phyloP scores from a whole-genome alignment of 2,113 vertebrate species.

The Eurystomus gularis region DNA sequence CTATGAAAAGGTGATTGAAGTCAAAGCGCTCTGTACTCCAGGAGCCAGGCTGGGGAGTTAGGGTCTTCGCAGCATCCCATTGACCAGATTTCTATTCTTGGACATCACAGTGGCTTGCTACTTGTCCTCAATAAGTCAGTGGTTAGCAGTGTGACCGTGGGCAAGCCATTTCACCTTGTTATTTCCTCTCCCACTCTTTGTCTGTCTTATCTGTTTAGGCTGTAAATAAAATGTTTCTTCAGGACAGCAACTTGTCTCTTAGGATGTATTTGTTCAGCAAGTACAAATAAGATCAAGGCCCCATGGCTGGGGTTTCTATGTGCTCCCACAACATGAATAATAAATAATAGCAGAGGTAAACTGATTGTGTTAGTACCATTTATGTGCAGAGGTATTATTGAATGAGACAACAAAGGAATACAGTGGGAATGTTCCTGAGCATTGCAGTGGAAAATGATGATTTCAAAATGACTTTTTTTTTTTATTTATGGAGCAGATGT shows the following conservation, averaged over 20 bases:
- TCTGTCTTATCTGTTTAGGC: slow-evolving; percentile 6
- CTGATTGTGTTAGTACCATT: slow-evolving; percentile 7
- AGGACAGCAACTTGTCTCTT: slow-evolving; percentile 34
- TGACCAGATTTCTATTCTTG: not conserved
- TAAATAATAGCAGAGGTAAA: slow-evolving; percentile 50
- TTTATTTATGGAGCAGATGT: not conserved
- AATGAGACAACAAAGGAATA: slow-evolving; percentile 8
- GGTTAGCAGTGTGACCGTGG: not conserved
- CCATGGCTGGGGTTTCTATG: not conserved
- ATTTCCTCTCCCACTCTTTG: not conserved
- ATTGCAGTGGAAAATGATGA: not conserved
- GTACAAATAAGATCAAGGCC: slow-evolving; percentile 56
- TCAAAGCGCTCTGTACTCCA: not conserved
- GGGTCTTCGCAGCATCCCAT: not conserved
- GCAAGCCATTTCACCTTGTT: not conserved
- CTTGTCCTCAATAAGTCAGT: not conserved
- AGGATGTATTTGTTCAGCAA: slow-evolving; percentile 48
- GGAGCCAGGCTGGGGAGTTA: not conserved
- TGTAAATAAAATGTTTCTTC: slow-evolving; percentile 28
- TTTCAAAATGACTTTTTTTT: not conserved
- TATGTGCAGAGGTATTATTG: not conserved
- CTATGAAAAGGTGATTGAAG: not conserved
- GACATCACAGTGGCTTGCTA: not conserved
- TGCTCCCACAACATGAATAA: slow-evolving; percentile 51
- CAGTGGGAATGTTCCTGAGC: not conserved